A percentile compares a stretch with the other conserved stretches of the same genome.
phyloP scores from a whole-genome alignment of 2,888 invertebrate genomes.

The Flabesymbios commensalis region DNA sequence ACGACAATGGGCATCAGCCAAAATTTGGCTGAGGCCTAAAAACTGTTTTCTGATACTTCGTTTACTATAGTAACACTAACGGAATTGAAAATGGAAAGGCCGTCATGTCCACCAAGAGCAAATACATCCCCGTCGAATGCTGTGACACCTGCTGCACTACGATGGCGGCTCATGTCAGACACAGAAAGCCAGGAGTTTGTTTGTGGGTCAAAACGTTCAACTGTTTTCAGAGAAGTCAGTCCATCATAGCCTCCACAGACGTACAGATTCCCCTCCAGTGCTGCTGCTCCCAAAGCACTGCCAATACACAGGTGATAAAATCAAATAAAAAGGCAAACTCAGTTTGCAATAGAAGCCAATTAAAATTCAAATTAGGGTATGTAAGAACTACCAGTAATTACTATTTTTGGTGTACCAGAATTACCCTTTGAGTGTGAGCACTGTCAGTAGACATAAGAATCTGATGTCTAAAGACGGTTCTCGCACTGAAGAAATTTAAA shows the following conservation, averaged over 20 bases:
- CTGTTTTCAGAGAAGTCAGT: conserved; percentile 55
- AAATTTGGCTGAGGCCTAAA: no score
- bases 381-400: no score
- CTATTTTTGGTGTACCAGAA: no score
- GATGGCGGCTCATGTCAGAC: conserved; percentile 73
- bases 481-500: no score
- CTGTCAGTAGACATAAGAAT: no score
- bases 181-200: conserved; percentile 71
- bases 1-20: no score
- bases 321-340: no score
- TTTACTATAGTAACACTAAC: conserved; percentile 60
- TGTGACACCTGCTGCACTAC: conserved; percentile 75
- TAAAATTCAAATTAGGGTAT: no score
- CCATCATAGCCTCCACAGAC: conserved; percentile 62
- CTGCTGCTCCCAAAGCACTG: conserved; percentile 59
- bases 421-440: no score
- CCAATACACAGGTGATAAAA: conserved; percentile 14
- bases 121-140: conserved; percentile 75
- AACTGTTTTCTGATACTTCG: no score
- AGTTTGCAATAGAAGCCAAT: no score
- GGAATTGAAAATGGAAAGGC: conserved; percentile 83
- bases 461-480: no score
- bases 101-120: conserved; percentile 86
- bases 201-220: conserved; percentile 55
- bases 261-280: conserved; percentile 53